Conservation (phyloP, 2,113 vertebrate genomes). For the Bagarius yarrelli region DNA sequence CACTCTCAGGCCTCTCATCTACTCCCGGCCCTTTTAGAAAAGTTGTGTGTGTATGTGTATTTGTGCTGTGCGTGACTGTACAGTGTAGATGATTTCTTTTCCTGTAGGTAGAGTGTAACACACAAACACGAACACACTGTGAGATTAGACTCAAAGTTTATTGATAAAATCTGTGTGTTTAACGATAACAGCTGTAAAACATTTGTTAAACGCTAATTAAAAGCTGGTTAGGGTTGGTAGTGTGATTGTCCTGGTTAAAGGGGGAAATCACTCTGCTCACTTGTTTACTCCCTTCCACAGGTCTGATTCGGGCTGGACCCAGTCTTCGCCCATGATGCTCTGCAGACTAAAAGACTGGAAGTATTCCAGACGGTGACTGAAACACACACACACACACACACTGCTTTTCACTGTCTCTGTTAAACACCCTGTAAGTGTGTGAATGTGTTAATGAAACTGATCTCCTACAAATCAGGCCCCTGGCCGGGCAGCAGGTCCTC, state of each 20-base stretch:
- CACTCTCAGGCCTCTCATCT: not conserved
- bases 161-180: slow-evolving; percentile 32
- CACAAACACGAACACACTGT: not conserved
- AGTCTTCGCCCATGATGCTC: slow-evolving; percentile 72
- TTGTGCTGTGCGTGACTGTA: not conserved
- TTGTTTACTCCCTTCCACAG: slow-evolving; percentile 56
- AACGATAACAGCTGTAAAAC: slow-evolving; percentile 34
- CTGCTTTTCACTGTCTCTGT: not conserved
- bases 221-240: slow-evolving; percentile 17
- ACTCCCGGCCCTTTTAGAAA: not conserved
- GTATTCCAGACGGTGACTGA: slow-evolving; percentile 68
- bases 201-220: not conserved
- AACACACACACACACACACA: slow-evolving; percentile 18
- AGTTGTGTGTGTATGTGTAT: not conserved
- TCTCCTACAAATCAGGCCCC: slow-evolving; percentile 70
- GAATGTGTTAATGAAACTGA: not conserved
- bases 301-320: slow-evolving; percentile 68
- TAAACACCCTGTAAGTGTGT: not conserved
- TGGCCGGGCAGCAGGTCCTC: slow-evolving; percentile 62
- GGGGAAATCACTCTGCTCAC: slow-evolving; percentile 13
- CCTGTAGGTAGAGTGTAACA: slow-evolving; percentile 4
- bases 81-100: not conserved
- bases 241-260: slow-evolving; percentile 29
- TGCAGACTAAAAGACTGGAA: slow-evolving; percentile 73
- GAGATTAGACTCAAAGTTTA: slow-evolving; percentile 33